Conservation (phyloP, 1,140 invertebrate species). For the Ephestia elutella region DNA sequence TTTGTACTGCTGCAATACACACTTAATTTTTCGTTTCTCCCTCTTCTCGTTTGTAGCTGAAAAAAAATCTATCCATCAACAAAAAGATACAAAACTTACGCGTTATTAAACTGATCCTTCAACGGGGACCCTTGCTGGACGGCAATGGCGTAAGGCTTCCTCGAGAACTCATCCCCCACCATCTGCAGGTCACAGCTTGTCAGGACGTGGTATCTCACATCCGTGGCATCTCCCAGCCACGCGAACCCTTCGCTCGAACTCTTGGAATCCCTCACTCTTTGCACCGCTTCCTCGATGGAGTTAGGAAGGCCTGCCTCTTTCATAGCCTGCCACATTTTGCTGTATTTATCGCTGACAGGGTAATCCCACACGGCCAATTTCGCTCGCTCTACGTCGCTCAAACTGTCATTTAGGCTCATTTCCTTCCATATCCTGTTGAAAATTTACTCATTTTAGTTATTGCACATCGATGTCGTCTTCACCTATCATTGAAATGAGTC, state of each 20-base stretch:
- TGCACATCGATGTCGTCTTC: too few relatives aligned
- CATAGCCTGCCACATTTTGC: conserved; percentile 99
- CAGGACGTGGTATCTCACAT: conserved; percentile 88
- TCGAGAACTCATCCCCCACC: conserved; percentile 96
- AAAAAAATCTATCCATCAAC: too few relatives aligned
- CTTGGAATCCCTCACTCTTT: conserved; percentile 83
- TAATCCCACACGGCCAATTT: conserved; percentile 99
- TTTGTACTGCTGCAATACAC: too few relatives aligned
- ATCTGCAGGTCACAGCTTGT: conserved; percentile 93
- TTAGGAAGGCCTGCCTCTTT: conserved; percentile 88
- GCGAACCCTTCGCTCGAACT: conserved; percentile 91
- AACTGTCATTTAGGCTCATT: conserved; percentile 95
- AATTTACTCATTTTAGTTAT: background rate
- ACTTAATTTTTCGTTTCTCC: too few relatives aligned
- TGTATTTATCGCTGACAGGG: conserved; percentile 98
- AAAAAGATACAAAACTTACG: conserved; percentile 81
- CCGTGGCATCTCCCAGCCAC: conserved; percentile 94
- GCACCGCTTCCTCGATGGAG: conserved; percentile 84
- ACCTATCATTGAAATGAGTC: too few relatives aligned
- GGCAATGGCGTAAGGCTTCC: conserved; percentile 97
- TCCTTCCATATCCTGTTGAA: conserved; percentile 95
- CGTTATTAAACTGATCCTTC: conserved; percentile 93
- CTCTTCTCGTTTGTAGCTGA: too few relatives aligned
- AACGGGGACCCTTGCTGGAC: conserved; percentile 96
- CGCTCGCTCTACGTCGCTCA: conserved; percentile 90